Percentiles rank a stretch among this genome's conserved stretches.
phyloP scores from a whole-genome alignment of 1,140 invertebrate species.

The Tribolium castaneum region DNA sequence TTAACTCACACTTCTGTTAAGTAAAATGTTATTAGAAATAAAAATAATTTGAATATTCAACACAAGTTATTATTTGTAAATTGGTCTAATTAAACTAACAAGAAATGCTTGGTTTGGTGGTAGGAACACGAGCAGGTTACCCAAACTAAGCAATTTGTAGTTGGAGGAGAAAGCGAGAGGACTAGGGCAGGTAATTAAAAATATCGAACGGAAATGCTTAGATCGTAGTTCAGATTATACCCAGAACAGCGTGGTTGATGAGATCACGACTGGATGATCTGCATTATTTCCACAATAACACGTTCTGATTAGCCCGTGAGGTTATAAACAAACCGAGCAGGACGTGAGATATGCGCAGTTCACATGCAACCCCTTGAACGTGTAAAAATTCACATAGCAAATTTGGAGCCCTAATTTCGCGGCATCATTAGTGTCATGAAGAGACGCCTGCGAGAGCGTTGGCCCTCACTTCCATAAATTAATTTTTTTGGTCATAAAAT shows the following conservation, averaged over 20 bases:
- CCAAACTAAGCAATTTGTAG: background rate
- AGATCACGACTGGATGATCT: constrained; percentile 50
- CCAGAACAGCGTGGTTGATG: constrained; percentile 45
- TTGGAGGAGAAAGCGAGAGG: background rate
- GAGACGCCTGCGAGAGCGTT: no score
- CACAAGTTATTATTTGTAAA: no score
- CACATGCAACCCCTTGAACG: constrained; percentile 29
- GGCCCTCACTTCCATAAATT: background rate
- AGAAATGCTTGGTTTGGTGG: no score
- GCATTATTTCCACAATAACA: constrained; percentile 52
- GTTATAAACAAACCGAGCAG: constrained; percentile 45
- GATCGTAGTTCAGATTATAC: constrained; percentile 41
- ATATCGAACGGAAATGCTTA: constrained; percentile 40
- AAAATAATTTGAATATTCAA: no score
- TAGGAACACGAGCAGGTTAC: no score
- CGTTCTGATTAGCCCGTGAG: constrained; percentile 49
- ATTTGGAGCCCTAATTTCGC: constrained; percentile 13
- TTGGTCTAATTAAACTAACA: no score
- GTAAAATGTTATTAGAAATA: no score
- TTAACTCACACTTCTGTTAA: no score
- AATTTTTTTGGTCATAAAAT: background rate
- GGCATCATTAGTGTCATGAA: background rate
- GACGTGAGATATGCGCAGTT: constrained; percentile 42
- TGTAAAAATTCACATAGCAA: constrained; percentile 27
- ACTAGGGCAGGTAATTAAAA: constrained; percentile 40